Conservation (phyloP, 2,888 invertebrate species). For the Ophion ventricosus region DNA sequence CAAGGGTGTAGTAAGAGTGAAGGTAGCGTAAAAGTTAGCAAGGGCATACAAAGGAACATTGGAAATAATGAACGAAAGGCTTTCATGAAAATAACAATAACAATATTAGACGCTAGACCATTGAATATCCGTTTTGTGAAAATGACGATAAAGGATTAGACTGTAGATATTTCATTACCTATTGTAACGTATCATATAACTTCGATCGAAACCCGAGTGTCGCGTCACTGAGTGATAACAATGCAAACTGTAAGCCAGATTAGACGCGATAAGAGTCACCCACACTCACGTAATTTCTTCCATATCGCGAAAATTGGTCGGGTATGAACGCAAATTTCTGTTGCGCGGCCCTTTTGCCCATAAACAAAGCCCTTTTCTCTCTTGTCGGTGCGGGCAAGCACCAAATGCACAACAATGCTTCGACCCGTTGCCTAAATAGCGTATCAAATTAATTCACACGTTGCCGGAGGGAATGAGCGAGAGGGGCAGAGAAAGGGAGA, state of each 20-base stretch:
- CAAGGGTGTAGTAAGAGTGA: no score
- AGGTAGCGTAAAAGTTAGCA: no score
- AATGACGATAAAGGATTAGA: not conserved
- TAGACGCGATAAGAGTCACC: not conserved
- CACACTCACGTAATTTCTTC: constrained; percentile 7
- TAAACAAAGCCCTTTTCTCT: constrained; percentile 35
- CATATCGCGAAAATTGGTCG: not conserved
- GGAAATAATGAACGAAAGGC: no score
- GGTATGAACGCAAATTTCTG: constrained; percentile 2
- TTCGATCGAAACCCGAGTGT: not conserved
- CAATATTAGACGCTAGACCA: not conserved
- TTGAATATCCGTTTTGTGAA: not conserved
- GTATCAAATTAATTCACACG: constrained; percentile 61
- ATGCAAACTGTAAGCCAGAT: not conserved
- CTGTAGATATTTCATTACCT: not conserved
- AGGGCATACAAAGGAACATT: no score
- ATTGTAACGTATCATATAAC: not conserved
- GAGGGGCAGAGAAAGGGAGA: not conserved
- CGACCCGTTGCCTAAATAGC: constrained; percentile 56
- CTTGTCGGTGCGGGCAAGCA: constrained; percentile 21
- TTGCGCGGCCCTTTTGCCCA: constrained; percentile 17
- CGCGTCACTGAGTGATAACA: not conserved
- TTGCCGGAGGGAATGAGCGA: not conserved
- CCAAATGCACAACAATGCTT: constrained; percentile 57
- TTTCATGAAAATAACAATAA: no score